phyloP scores from a whole-genome alignment of 1,140 invertebrate genomes.

The Aplysia californica region DNA sequence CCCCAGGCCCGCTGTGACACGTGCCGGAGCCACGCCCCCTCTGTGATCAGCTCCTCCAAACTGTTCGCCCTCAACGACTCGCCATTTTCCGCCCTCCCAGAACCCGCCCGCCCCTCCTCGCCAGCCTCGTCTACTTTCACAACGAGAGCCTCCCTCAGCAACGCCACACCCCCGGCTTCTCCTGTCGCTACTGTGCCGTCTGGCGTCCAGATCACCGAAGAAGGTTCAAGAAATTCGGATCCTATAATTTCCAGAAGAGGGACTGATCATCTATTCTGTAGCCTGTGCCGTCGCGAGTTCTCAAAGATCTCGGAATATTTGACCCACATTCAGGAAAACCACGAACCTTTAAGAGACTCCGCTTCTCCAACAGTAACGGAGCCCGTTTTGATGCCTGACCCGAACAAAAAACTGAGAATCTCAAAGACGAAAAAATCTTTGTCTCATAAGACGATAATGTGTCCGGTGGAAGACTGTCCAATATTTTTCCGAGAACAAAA shows the following conservation, averaged over 20 bases:
- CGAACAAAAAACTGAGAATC: neutral
- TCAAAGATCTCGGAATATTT: slow-evolving; percentile 20
- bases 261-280: slow-evolving; percentile 22
- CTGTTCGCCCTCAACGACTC: slow-evolving; percentile 13
- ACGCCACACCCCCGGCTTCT: neutral
- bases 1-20: neutral
- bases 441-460: slow-evolving; percentile 22
- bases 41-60: slow-evolving; percentile 1
- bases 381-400: neutral
- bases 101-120: neutral
- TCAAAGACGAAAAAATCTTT: slow-evolving; percentile 26
- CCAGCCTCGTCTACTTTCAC: no score
- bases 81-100: neutral
- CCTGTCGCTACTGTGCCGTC: no score
- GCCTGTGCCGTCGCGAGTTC: slow-evolving; percentile 11
- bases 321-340: neutral
- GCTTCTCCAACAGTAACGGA: neutral
- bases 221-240: no score
- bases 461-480: slow-evolving; percentile 33
- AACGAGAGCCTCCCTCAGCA: no score
- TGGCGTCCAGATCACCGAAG: no score
- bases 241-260: no score
- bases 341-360: neutral
- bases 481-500: slow-evolving; percentile 35
- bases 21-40: neutral